Conservation (phyloP, 1,140 invertebrate genomes). For the Saccostrea glomerata region DNA sequence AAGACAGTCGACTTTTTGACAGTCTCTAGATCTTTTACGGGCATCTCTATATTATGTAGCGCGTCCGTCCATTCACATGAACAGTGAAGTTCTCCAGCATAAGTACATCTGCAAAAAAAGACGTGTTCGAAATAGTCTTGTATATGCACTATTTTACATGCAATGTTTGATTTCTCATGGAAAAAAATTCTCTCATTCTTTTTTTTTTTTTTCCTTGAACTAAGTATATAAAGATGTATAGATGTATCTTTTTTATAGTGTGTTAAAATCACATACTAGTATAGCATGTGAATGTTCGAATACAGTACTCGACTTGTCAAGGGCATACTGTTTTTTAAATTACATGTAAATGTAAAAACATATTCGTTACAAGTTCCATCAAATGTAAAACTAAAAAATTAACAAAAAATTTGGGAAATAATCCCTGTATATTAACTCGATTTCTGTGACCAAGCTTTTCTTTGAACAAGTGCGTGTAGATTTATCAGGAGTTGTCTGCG, state of each 20-base stretch:
- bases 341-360: not conserved
- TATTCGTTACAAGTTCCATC: not conserved
- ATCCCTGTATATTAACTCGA: not conserved
- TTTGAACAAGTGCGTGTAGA: not conserved
- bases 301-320: too few species aligned
- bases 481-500: not conserved
- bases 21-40: not conserved
- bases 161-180: not conserved
- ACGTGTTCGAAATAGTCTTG: not conserved
- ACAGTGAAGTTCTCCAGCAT: not conserved
- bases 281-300: too few species aligned
- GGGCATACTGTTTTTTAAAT: too few species aligned
- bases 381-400: not conserved
- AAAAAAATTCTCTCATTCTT: not conserved
- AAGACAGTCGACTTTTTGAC: not conserved
- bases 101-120: not conserved
- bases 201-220: too few species aligned
- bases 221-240: too few species aligned
- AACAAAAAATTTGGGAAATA: not conserved
- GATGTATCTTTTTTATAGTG: too few species aligned
- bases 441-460: not conserved
- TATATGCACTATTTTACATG: not conserved
- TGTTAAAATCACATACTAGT: too few species aligned
- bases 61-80: not conserved
- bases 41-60: not conserved